phyloP scores from a whole-genome alignment of 2,113 vertebrate genomes.

The Mirza zaza region DNA sequence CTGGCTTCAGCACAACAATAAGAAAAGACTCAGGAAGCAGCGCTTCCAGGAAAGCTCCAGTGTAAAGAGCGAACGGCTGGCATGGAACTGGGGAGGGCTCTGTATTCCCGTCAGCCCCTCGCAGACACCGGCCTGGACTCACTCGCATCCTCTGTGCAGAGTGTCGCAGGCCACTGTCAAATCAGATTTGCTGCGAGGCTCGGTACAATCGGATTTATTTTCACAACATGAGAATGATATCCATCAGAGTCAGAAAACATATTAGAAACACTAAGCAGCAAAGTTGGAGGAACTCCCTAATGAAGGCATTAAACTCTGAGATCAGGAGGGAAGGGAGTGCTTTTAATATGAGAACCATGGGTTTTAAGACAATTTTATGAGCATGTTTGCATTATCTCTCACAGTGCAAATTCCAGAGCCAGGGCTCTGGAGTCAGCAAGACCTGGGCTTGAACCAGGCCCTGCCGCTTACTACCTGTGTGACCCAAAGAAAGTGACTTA shows the following conservation, averaged over 20 bases:
- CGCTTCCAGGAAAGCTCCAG: constrained; percentile 22
- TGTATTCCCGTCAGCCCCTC: neutral
- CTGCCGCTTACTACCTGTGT: neutral
- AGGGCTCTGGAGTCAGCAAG: neutral
- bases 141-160: neutral
- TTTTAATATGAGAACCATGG: neutral
- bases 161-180: neutral
- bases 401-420: neutral
- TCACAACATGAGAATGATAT: neutral
- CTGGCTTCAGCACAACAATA: neutral
- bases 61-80: neutral
- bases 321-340: neutral
- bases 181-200: neutral
- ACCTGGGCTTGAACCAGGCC: neutral
- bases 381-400: neutral
- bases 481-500: neutral
- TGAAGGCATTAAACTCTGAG: neutral
- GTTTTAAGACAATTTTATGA: neutral
- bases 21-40: neutral
- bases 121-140: neutral
- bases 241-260: neutral
- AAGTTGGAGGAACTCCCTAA: neutral
- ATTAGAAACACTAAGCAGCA: neutral
- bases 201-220: neutral
- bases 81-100: neutral